Evolutionary conservation across 2,888 invertebrate genomes (phyloP).

Genomic region (Dynastes maya): DNA sequence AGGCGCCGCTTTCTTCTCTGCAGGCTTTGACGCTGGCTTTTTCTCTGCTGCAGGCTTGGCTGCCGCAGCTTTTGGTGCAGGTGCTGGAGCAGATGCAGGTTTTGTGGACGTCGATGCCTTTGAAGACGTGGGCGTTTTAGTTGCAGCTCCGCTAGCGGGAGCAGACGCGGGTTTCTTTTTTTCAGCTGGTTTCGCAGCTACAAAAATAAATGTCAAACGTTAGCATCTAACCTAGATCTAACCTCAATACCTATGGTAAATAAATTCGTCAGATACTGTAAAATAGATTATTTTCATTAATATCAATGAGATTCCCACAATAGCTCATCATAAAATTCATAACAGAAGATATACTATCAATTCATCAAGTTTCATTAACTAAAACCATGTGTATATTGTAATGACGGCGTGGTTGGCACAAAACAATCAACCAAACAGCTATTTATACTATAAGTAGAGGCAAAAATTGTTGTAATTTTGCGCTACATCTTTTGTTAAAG

Average conservation of each 20-base stretch:
- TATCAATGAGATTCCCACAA: slow-evolving; percentile 76
- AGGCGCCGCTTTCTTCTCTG: slow-evolving; percentile 73
- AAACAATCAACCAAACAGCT: slow-evolving; percentile 12
- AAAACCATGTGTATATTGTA: slow-evolving; percentile 3
- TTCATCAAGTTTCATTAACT: neutral
- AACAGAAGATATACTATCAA: neutral
- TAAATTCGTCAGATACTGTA: slow-evolving; percentile 37
- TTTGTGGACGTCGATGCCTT: slow-evolving; percentile 66
- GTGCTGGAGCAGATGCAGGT: slow-evolving; percentile 66
- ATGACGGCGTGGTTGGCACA: slow-evolving; percentile 60
- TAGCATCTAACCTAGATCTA: neutral
- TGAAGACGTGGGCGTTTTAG: slow-evolving; percentile 64
- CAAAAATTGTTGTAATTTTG: slow-evolving; percentile 4
- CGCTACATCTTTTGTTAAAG: neutral
- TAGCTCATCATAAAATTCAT: slow-evolving; percentile 68
- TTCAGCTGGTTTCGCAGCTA: slow-evolving; percentile 74
- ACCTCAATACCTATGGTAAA: slow-evolving; percentile 34
- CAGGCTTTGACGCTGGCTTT: slow-evolving; percentile 61
- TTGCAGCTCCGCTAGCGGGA: slow-evolving; percentile 66
- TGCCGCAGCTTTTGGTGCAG: slow-evolving; percentile 69
- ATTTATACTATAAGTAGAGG: neutral
- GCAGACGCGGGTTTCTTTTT: slow-evolving; percentile 72
- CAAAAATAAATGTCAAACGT: slow-evolving; percentile 59
- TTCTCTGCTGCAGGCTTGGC: slow-evolving; percentile 66
- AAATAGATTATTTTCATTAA: slow-evolving; percentile 57